These are phyloP conservation scores for Pogonognathellus flavescens DNA, from an alignment of 1,140 invertebrate species.

Conservation along the genomic window DNA sequence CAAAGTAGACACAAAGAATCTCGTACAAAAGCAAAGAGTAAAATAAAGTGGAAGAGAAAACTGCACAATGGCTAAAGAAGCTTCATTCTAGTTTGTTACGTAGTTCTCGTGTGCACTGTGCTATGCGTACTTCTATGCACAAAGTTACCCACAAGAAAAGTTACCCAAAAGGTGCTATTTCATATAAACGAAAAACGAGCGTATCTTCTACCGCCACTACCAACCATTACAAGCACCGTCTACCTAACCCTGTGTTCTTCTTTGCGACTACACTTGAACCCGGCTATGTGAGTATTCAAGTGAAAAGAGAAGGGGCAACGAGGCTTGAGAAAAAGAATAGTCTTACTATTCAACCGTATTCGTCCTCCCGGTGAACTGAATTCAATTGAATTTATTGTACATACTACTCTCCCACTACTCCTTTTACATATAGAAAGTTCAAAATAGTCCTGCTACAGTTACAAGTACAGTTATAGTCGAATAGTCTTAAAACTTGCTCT, in stretches of 20 bases:
- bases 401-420: not conserved
- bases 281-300: conserved; percentile 5
- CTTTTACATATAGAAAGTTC: no score
- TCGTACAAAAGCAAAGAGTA: conserved; percentile 17
- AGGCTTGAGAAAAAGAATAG: conserved; percentile 15
- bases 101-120: not conserved
- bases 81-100: not conserved
- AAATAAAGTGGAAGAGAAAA: conserved; percentile 20
- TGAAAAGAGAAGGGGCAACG: conserved; percentile 11
- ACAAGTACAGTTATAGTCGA: no score
- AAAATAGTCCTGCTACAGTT: not conserved
- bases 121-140: not conserved
- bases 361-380: not conserved
- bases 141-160: conserved; percentile 3
- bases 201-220: not conserved
- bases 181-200: not conserved
- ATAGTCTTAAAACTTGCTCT: no score
- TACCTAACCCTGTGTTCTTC: not conserved
- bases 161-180: conserved; percentile 10
- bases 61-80: conserved; percentile 27
- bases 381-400: not conserved
- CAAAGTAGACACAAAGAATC: conserved; percentile 33
- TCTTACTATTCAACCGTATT: not conserved
- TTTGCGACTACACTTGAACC: no score
- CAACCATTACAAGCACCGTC: not conserved